Percentiles rank a stretch among this genome's conserved stretches.
Conservation (phyloP, 2,888 invertebrate genomes). For the Cremastobaeus sp. region DNA sequence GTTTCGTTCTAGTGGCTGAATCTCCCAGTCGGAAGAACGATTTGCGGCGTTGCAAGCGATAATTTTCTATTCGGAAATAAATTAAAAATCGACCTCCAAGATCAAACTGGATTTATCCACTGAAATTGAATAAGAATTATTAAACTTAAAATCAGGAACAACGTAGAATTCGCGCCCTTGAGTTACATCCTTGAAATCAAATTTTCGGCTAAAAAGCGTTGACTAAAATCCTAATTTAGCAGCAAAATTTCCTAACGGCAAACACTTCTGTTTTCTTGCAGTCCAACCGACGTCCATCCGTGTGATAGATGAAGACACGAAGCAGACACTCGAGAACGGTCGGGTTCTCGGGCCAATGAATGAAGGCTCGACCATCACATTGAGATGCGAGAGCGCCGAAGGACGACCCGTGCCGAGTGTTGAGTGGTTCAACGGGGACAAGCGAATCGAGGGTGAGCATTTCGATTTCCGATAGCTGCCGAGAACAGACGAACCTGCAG, state of each 20-base stretch:
- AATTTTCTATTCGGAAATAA: no score
- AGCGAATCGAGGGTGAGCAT: constrained; percentile 72
- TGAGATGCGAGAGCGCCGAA: constrained; percentile 87
- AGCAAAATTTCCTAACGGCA: neutral
- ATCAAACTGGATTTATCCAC: no score
- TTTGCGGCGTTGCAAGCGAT: no score
- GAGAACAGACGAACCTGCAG: neutral
- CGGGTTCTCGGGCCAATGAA: constrained; percentile 84
- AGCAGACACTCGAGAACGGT: constrained; percentile 81
- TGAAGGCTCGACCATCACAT: constrained; percentile 84
- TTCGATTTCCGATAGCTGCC: constrained; percentile 42
- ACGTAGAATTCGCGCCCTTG: no score
- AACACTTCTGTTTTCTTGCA: constrained; percentile 79
- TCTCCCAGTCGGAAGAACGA: no score
- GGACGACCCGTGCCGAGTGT: constrained; percentile 92
- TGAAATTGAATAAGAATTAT: no score
- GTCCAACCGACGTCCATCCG: constrained; percentile 89
- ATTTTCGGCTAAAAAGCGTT: no score
- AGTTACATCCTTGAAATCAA: no score
- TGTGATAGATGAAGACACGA: constrained; percentile 83
- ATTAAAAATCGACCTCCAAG: no score
- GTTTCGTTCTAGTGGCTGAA: no score
- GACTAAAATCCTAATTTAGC: no score
- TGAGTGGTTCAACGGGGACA: constrained; percentile 88
- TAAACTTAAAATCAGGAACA: no score